Percentiles rank a stretch among this genome's conserved stretches.
These are phyloP conservation scores for Pogonognathellus flavescens DNA, from an alignment of 1,140 invertebrate species.

Conservation along the genomic window DNA sequence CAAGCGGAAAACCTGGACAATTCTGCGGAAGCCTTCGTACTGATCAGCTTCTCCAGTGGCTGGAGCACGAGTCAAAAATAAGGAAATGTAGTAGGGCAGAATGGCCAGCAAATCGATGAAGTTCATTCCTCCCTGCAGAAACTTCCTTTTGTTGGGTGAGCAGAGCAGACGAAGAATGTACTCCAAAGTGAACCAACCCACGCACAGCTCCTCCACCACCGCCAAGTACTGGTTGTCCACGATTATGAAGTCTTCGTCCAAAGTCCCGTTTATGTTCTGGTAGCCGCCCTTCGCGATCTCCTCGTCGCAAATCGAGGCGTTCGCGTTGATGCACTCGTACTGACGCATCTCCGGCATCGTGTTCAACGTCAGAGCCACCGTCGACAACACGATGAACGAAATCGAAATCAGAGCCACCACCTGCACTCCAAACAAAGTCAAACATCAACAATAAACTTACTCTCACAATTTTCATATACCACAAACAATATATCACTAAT, in stretches of 20 bases:
- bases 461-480: too few species aligned
- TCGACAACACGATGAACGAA: constrained; percentile 64
- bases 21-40: constrained; percentile 90
- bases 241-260: constrained; percentile 25
- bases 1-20: constrained; percentile 68
- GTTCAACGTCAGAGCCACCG: constrained; percentile 61
- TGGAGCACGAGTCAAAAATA: constrained; percentile 66
- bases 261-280: background rate
- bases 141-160: constrained; percentile 67
- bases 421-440: background rate
- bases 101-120: constrained; percentile 70
- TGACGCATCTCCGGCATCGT: constrained; percentile 62
- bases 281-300: background rate
- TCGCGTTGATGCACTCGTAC: constrained; percentile 46
- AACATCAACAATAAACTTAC: background rate
- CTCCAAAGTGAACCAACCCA: constrained; percentile 70
- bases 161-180: constrained; percentile 68
- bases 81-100: constrained; percentile 69
- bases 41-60: constrained; percentile 82
- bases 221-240: constrained; percentile 59
- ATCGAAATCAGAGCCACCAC: constrained; percentile 63
- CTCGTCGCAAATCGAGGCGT: constrained; percentile 47
- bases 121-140: constrained; percentile 68
- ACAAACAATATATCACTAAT: too few species aligned
- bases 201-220: constrained; percentile 68